Percentiles rank a stretch among this genome's conserved stretches.
Evolutionary conservation across 2,797 vertebrate species (phyloP).

Genomic region (Streptopelia turtur): DNA sequence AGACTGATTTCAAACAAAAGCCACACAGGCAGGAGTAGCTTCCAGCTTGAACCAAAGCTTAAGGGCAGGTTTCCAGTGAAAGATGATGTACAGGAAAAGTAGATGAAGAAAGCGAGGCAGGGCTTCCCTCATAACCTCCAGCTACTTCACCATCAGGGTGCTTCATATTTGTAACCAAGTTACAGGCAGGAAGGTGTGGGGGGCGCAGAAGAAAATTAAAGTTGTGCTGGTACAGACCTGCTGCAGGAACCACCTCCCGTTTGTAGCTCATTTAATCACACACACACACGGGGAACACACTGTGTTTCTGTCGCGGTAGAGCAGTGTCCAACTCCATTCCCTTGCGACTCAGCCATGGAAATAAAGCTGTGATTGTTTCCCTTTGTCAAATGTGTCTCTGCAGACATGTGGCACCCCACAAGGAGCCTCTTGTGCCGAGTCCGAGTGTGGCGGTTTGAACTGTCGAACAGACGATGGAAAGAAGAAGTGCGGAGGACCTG

Average conservation of each 20-base stretch:
- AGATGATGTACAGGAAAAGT: background rate
- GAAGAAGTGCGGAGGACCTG: conserved; percentile 87
- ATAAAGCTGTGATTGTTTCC: background rate
- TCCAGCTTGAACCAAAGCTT: background rate
- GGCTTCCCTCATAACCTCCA: background rate
- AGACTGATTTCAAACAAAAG: background rate
- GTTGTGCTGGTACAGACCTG: background rate
- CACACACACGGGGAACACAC: too few relatives aligned
- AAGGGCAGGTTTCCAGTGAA: background rate
- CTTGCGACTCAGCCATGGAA: fast-evolving
- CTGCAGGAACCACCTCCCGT: background rate
- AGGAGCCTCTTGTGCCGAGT: conserved; percentile 84
- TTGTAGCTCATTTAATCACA: background rate
- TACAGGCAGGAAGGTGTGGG: background rate
- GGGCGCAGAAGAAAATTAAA: background rate
- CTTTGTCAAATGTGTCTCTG: background rate
- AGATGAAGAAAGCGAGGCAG: background rate
- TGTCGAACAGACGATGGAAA: conserved; percentile 84
- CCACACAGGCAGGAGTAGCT: background rate
- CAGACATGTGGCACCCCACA: conserved; percentile 88
- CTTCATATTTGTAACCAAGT: background rate
- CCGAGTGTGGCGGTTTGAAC: conserved; percentile 87
- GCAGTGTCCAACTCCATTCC: background rate
- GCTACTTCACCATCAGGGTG: background rate
- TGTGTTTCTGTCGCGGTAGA: fast-evolving